Conservation (phyloP, 2,113 vertebrate genomes). For the Raja brachyura region DNA sequence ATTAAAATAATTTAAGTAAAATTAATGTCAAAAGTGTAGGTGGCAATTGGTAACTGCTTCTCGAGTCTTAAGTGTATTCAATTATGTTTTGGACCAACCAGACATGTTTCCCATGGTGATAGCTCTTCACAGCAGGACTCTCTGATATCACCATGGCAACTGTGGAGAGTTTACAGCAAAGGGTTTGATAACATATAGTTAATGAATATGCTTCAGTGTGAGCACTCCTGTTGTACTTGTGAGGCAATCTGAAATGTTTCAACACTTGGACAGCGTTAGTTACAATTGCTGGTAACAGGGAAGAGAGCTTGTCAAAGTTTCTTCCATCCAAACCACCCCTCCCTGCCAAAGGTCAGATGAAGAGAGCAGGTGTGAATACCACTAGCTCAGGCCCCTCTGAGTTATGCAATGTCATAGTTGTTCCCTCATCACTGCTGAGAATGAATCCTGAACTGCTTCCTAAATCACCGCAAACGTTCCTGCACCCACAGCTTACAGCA, state of each 20-base stretch:
- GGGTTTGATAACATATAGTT: not conserved
- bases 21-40: conserved; percentile 2
- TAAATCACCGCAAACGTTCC: no score
- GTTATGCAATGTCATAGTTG: no score
- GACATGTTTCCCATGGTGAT: not conserved
- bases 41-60: not conserved
- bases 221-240: not conserved
- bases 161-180: not conserved
- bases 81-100: not conserved
- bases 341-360: no score
- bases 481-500: no score
- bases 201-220: conserved; percentile 9
- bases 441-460: no score
- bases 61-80: not conserved
- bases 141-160: conserved; percentile 11
- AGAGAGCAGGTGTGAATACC: no score
- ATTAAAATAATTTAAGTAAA: conserved; percentile 10
- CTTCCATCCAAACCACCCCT: no score
- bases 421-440: no score
- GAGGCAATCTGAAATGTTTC: not conserved
- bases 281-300: not conserved
- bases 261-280: not conserved
- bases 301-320: no score
- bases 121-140: not conserved
- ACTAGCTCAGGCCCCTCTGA: no score